Evolutionary conservation across 2,888 invertebrate genomes (phyloP), one percentile per base, ranked within the genome.

Genomic region (Scaptomyza reducta): DNA sequence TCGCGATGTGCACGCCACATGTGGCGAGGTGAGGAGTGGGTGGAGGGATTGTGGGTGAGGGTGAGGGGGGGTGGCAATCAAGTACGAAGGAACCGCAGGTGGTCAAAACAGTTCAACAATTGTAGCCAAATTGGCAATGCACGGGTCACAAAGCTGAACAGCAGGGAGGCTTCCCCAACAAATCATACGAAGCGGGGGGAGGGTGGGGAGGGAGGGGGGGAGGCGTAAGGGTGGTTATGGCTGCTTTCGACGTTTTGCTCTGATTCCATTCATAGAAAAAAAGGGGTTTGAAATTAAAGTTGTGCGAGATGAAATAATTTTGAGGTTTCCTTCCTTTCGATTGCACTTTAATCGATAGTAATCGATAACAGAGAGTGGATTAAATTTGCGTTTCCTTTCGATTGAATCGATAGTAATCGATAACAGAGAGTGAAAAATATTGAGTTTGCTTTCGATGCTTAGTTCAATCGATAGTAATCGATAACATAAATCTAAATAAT

Each of bases 91-190:
- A 53, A 22, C 77, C 62, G 46, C 59, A 33, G 49, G 61, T 38
- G 47, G 18, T 6, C 35, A 38, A 33, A 33, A 18, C 16, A 33
- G 49, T 44, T 46, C 51, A 56, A 31, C 59, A 72, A 76, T 50
- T 77, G 73, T 60, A 77, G 60, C 53, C 73, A 77, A 74, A 74
- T 74, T 74, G 54, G 51, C 44, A 35, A 7, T 14, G 74, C 74
- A 74, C 74, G 68, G 63, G 74, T 42, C 77, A 60, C 63, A 47
- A 63, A 77, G 44, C 61, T 41, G 50, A 59, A 29, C 78, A 55
- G 49, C 42, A 27, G 58, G 60, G 50, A 35, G 6, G 0, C 18
- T 49, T 49, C 49, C 31, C 49, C 38, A 9, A 18, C 31, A 16
- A 16, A 18, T n/a, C 33, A 31, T 22, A n/a, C 3, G 9, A 16